phyloP scores from a whole-genome alignment of 2,113 vertebrate species.

The Cavia porcellus region DNA sequence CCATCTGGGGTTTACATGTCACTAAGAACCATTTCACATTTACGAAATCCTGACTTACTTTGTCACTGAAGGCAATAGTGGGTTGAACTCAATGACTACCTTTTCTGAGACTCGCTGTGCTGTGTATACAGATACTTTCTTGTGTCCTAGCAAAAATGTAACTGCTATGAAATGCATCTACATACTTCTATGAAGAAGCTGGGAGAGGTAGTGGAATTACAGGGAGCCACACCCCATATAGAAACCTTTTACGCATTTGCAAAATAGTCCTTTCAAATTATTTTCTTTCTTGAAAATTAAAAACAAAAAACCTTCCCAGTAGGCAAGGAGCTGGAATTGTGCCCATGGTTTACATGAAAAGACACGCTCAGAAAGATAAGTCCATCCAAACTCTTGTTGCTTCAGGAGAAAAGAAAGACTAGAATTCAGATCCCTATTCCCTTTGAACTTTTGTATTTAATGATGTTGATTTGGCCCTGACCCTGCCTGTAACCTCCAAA shows the following conservation, averaged over 20 bases:
- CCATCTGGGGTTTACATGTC: conserved; percentile 2
- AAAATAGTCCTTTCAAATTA: not conserved
- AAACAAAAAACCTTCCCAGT: not conserved
- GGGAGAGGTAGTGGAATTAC: not conserved
- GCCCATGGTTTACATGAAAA: not conserved
- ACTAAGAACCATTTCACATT: conserved; percentile 10
- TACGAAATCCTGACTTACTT: conserved; percentile 14
- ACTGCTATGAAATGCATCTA: not conserved
- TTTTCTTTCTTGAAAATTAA: not conserved
- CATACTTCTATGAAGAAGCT: not conserved
- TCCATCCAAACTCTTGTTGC: not conserved
- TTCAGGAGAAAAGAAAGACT: not conserved
- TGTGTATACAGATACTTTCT: not conserved
- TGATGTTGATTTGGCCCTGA: not conserved
- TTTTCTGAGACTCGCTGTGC: not conserved
- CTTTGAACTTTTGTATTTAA: not conserved
- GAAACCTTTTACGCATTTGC: not conserved
- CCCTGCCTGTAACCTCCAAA: not conserved
- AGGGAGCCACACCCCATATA: not conserved
- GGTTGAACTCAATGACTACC: not conserved
- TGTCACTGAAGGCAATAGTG: not conserved
- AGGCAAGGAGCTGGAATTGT: not conserved
- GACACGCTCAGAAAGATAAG: not conserved
- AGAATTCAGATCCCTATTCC: not conserved
- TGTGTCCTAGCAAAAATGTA: not conserved